phyloP scores from a whole-genome alignment of 1,140 invertebrate species.

The Drosophila micromelanica region DNA sequence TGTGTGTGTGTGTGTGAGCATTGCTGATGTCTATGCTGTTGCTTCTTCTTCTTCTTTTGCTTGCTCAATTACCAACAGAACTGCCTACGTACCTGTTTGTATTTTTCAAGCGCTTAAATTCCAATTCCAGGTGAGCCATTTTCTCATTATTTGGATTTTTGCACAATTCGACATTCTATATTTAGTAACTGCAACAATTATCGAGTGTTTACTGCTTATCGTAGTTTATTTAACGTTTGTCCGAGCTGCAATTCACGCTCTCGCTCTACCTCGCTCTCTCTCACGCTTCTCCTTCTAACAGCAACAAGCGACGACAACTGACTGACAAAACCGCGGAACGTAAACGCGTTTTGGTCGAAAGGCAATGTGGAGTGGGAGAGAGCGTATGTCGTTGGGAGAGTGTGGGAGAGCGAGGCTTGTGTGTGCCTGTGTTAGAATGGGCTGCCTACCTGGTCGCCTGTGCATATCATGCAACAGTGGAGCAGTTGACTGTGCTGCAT shows the following conservation, averaged over 20 bases:
- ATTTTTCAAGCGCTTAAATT: slow-evolving; percentile 38
- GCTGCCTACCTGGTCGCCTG: slow-evolving; percentile 30
- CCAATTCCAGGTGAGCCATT: slow-evolving; percentile 28
- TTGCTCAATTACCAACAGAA: slow-evolving; percentile 75
- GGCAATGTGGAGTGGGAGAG: slow-evolving; percentile 11
- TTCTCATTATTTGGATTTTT: slow-evolving; percentile 6
- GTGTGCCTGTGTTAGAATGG: slow-evolving; percentile 22
- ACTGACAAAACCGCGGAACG: slow-evolving; percentile 55
- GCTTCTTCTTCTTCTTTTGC: slow-evolving; percentile 29
- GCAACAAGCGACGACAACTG: slow-evolving; percentile 65
- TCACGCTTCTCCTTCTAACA: slow-evolving; percentile 8
- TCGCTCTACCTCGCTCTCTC: not conserved
- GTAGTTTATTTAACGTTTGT: slow-evolving; percentile 26
- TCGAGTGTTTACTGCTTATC: slow-evolving; percentile 28
- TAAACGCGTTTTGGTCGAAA: slow-evolving; percentile 73
- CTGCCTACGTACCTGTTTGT: slow-evolving; percentile 75
- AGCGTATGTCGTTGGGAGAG: not conserved
- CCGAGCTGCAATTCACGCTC: slow-evolving; percentile 9
- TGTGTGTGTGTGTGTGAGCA: slow-evolving; percentile 20
- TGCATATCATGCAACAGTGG: slow-evolving; percentile 4
- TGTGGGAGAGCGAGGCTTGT: not conserved
- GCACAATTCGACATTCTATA: slow-evolving; percentile 7
- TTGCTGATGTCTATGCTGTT: slow-evolving; percentile 45
- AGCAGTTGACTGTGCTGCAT: slow-evolving; percentile 1
- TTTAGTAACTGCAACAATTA: slow-evolving; percentile 22